Base-by-base conservation (phyloP, 1,140 invertebrate species). In the Papilio polytes region DNA sequence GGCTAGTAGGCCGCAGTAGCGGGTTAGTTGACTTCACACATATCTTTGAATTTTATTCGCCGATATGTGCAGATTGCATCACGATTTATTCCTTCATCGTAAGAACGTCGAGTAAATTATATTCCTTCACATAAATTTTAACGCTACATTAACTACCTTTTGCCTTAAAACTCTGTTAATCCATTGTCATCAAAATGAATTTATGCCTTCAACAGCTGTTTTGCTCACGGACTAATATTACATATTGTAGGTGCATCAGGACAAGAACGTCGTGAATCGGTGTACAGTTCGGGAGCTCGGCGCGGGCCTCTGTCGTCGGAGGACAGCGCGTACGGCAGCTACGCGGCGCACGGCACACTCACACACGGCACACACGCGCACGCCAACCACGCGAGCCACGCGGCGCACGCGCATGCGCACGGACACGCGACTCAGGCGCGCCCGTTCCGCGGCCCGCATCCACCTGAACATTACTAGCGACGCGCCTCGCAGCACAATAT, bases 401-500 rank as follows among this genome's bases (percentile, higher is more conserved):
- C 83, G 46, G 81, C 81, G n/a, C 70, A 36, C 70, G 59, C 79
- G 22, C 83, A 66, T n/a, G 48, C 81, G 80, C 82, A 78, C 51
- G 56, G 79, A 74, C 81, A 85, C 87, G 12, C 84, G 76, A 80
- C 81, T 66, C 83, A 83, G 81, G 26, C 83, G 80, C 85, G 81
- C 82, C 80, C 81, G 18, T 82, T 83, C 59, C 80, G 83, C 81
- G 76, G 83, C 83, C 85, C 83, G 80, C 83, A 81, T 73, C 87
- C 84, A 46, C 88, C 86, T 79, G 90, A 92, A 6, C 93, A 93
- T 80, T 94, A 94, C 92, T 94, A 94, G 93, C 93, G 91, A 85
- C 89, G 92, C 87, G 88, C 92, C 86, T 91, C 89, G 93, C 92
- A 92, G 90, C 93, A 94, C 91, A 92, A 93, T 81, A 94, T 94